These are phyloP conservation scores for Hippocampus guttulatus DNA, from an alignment of 2,113 vertebrate species.

Conservation along the genomic window DNA sequence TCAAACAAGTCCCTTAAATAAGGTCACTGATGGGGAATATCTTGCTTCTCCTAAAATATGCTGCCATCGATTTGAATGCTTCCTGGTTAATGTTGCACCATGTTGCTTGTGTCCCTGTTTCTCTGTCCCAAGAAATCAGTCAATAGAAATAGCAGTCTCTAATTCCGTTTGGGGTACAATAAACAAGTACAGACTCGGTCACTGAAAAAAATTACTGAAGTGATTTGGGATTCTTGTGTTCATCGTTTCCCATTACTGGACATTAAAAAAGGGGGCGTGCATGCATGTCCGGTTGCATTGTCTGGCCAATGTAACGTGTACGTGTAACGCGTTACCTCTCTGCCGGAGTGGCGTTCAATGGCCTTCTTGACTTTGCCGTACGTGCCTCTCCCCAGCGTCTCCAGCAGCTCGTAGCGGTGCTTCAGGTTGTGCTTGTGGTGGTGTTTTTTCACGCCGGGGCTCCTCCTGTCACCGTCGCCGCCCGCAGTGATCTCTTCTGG, in stretches of 20 bases:
- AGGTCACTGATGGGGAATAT: not conserved
- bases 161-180: no score
- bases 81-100: no score
- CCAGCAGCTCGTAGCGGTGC: conserved; percentile 95
- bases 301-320: not conserved
- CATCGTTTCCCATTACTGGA: not conserved
- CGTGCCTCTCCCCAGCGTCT: conserved; percentile 94
- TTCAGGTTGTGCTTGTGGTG: conserved; percentile 99
- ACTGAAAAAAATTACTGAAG: no score
- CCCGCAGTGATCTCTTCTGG: conserved; percentile 39
- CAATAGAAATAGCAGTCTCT: no score
- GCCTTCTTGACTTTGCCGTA: conserved; percentile 98
- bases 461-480: conserved; percentile 63
- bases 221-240: no score
- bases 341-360: conserved; percentile 90
- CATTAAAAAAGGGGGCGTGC: not conserved
- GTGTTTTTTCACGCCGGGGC: conserved; percentile 88
- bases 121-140: no score
- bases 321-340: conserved; percentile 80
- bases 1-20: not conserved
- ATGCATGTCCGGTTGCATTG: no score
- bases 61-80: no score
- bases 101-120: no score
- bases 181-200: no score
- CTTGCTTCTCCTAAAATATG: not conserved